Conservation (phyloP, 2,113 vertebrate genomes). For the Syngnathus floridae region DNA sequence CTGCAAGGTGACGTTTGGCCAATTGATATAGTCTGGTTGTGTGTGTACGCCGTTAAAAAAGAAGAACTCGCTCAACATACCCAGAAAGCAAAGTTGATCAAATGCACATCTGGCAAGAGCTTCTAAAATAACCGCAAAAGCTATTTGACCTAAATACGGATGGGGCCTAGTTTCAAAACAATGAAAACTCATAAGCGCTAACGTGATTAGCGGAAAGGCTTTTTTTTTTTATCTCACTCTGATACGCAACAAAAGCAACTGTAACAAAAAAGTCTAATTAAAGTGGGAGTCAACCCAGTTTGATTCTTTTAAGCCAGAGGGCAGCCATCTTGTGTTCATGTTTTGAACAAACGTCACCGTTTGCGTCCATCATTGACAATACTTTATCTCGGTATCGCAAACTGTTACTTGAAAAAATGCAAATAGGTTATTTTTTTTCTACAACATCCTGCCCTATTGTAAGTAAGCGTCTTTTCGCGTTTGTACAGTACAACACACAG, state of each 20-base stretch:
- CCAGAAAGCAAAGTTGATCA: background rate
- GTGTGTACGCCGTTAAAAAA: background rate
- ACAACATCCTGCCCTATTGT: too few relatives aligned
- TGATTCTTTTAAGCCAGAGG: too few relatives aligned
- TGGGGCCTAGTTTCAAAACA: background rate
- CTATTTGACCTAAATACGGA: constrained; percentile 1
- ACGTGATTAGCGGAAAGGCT: background rate
- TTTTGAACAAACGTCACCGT: too few relatives aligned
- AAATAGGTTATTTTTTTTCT: too few relatives aligned
- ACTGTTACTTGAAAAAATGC: too few relatives aligned
- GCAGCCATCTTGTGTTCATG: too few relatives aligned
- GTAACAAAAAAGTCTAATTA: too few relatives aligned
- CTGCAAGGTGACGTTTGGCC: background rate
- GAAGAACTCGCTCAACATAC: background rate
- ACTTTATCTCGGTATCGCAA: too few relatives aligned
- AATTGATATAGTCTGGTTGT: background rate
- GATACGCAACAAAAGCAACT: background rate
- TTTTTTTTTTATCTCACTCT: background rate
- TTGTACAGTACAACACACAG: constrained; percentile 10
- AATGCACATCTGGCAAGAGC: constrained; percentile 1
- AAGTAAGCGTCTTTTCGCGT: background rate
- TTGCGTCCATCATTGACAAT: too few relatives aligned
- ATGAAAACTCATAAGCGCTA: background rate
- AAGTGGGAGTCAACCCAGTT: too few relatives aligned
- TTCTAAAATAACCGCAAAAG: background rate